These are phyloP conservation scores for Thymelicus sylvestris DNA, from an alignment of 2,888 invertebrate species.

Conservation along the genomic window DNA sequence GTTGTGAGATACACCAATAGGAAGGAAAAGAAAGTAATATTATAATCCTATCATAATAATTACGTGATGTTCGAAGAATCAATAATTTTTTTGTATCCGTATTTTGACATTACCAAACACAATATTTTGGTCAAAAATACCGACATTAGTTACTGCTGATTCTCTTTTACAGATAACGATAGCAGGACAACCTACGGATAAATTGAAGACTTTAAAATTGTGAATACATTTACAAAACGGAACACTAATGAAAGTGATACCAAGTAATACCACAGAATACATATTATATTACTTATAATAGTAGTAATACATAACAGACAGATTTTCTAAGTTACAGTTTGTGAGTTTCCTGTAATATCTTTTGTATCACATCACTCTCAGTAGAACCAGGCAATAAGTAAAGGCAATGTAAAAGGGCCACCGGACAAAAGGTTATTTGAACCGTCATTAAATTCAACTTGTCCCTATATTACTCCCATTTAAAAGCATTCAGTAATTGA, in stretches of 20 bases:
- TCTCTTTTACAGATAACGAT: too few species aligned
- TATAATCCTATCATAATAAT: background rate
- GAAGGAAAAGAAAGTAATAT: background rate
- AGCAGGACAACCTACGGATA: too few species aligned
- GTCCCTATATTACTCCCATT: conserved; percentile 47
- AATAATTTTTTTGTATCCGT: background rate
- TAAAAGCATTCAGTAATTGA: conserved; percentile 34
- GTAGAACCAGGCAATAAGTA: conserved; percentile 17
- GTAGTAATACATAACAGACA: too few species aligned
- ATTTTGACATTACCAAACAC: background rate
- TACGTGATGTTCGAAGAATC: background rate
- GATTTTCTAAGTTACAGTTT: too few species aligned
- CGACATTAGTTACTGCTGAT: too few species aligned
- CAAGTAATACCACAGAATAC: too few species aligned
- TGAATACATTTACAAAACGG: too few species aligned
- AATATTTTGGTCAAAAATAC: too few species aligned
- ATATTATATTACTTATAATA: too few species aligned
- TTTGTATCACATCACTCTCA: background rate
- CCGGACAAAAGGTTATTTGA: conserved; percentile 56
- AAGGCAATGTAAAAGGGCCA: conserved; percentile 40
- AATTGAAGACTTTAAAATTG: too few species aligned
- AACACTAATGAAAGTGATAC: too few species aligned
- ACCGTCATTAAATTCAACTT: conserved; percentile 66
- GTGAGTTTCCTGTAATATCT: background rate
- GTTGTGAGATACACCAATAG: too few species aligned